These are phyloP conservation scores for Bambusicola thoracicus DNA, from an alignment of 2,113 vertebrate genomes.

Conservation along the genomic window DNA sequence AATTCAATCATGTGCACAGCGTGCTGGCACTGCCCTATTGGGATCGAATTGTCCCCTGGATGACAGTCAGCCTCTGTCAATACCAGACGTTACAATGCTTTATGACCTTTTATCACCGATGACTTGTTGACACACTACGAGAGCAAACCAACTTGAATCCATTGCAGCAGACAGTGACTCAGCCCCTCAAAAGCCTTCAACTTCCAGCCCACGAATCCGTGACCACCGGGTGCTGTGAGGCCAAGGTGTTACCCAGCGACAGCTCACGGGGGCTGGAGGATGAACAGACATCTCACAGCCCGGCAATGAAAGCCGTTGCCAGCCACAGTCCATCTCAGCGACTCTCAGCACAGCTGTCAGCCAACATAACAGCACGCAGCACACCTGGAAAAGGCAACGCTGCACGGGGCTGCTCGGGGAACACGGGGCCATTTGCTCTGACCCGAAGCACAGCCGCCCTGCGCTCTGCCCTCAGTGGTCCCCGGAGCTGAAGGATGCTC, in stretches of 20 bases:
- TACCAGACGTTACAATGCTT: slow-evolving; percentile 33
- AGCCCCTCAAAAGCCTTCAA: slow-evolving; percentile 24
- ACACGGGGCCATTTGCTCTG: not conserved
- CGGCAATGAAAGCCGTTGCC: not conserved
- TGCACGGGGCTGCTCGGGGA: not conserved
- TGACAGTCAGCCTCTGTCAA: slow-evolving; percentile 17
- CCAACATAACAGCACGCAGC: fast-evolving
- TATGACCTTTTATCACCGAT: slow-evolving; percentile 56
- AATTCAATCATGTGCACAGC: not conserved
- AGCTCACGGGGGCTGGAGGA: not conserved
- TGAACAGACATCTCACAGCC: not conserved
- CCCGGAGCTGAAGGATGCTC: not conserved
- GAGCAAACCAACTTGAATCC: slow-evolving; percentile 63
- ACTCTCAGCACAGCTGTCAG: fast-evolving
- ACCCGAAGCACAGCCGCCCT: not conserved
- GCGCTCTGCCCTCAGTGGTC: no score
- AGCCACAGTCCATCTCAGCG: fast-evolving
- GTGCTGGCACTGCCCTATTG: fast-evolving
- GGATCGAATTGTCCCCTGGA: not conserved
- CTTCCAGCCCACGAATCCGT: not conserved
- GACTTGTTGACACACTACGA: slow-evolving; percentile 63
- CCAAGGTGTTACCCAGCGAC: not conserved
- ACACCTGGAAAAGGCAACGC: not conserved
- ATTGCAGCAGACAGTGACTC: slow-evolving; percentile 55
- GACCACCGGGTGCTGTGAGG: fast-evolving